Conservation (phyloP, 1,140 invertebrate species). For the Temnothorax longispinosus region DNA sequence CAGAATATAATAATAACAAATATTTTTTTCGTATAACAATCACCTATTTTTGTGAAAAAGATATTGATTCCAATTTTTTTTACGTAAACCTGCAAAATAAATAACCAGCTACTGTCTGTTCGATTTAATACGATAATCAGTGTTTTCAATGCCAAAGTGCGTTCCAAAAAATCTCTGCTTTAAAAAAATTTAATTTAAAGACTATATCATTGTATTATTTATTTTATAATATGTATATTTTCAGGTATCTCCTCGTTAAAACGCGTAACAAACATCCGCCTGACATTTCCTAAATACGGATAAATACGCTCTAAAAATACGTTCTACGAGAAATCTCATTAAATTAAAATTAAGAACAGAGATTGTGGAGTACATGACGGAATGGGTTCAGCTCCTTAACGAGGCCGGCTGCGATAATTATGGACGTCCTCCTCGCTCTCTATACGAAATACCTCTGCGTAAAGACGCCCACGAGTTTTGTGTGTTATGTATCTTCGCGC, state of each 20-base stretch:
- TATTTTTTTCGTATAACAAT: background rate
- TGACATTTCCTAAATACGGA: background rate
- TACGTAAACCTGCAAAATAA: background rate
- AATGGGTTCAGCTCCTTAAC: background rate
- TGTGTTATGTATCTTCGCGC: conserved; percentile 22
- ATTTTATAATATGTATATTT: background rate
- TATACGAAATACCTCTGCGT: conserved; percentile 9
- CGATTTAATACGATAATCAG: background rate
- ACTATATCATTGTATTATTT: background rate
- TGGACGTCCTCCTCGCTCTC: background rate
- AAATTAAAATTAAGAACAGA: conserved; percentile 22
- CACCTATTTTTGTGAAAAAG: background rate
- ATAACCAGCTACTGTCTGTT: background rate
- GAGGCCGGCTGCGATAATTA: background rate
- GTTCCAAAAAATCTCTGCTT: background rate
- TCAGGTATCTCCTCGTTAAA: background rate
- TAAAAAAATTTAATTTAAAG: background rate
- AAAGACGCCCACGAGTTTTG: conserved; percentile 38
- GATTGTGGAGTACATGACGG: background rate
- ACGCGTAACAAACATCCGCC: background rate
- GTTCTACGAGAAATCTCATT: conserved; percentile 3
- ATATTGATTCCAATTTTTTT: background rate
- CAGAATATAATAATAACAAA: background rate
- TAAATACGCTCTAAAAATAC: conserved; percentile 15
- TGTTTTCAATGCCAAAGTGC: background rate